phyloP scores from a whole-genome alignment of 2,797 vertebrate genomes.

The Catostomus latipinnis region DNA sequence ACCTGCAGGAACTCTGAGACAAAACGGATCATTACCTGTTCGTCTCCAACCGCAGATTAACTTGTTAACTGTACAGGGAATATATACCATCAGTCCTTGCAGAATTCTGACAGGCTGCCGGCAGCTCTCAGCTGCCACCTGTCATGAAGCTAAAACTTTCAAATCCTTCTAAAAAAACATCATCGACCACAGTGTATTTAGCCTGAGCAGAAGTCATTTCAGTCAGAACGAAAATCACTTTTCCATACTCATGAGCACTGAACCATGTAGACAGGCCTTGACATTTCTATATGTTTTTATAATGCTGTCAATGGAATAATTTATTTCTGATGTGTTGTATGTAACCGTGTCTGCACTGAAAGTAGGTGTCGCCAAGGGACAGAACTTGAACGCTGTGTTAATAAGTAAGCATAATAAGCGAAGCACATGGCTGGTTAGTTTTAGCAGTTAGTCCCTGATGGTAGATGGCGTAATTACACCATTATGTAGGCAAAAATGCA shows the following conservation, averaged over 20 bases:
- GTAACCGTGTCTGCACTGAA: too few relatives aligned
- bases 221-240: conserved; percentile 61
- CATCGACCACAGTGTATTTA: conserved; percentile 61
- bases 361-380: too few relatives aligned
- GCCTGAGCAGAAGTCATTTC: conserved; percentile 64
- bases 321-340: not conserved
- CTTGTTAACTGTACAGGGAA: conserved; percentile 62
- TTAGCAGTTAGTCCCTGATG: too few relatives aligned
- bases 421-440: too few relatives aligned
- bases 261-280: conserved; percentile 65
- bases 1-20: conserved; percentile 17
- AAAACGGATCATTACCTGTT: conserved; percentile 68
- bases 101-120: conserved; percentile 41
- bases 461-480: too few relatives aligned
- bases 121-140: conserved; percentile 65
- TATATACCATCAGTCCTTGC: conserved; percentile 48
- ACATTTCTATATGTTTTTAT: conserved; percentile 64
- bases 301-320: conserved; percentile 52
- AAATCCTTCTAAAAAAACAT: conserved; percentile 62
- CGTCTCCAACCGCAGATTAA: conserved; percentile 51
- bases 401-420: too few relatives aligned
- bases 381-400: too few relatives aligned
- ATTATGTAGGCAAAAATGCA: too few relatives aligned
- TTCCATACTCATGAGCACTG: conserved; percentile 57
- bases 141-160: conserved; percentile 65